Evolutionary conservation across 2,113 vertebrate species (phyloP).

Genomic region (Oncorhynchus kisutch): DNA sequence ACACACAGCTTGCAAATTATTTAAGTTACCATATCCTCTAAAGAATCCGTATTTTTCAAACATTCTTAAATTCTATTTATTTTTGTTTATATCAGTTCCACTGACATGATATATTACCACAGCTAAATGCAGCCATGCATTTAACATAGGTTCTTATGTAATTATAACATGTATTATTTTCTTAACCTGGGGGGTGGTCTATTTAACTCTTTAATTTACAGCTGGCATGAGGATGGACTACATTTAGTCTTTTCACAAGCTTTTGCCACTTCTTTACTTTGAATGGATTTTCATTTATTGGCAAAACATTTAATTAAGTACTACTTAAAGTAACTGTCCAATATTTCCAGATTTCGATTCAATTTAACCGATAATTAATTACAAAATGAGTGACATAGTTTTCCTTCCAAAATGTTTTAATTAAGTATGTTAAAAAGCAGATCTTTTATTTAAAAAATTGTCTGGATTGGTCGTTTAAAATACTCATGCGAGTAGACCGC

Average conservation of each 20-base stretch:
- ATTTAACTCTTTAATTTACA: not conserved
- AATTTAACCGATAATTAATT: too few species aligned
- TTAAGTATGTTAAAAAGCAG: too few species aligned
- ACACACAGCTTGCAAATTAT: not conserved
- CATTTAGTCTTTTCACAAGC: too few species aligned
- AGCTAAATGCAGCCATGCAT: not conserved
- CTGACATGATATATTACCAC: conserved; percentile 17
- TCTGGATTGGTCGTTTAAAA: too few species aligned
- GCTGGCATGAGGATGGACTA: not conserved
- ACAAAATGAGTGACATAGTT: too few species aligned
- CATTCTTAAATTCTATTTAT: conserved; percentile 13
- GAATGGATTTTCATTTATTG: too few species aligned
- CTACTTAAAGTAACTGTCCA: not conserved
- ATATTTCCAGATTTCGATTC: too few species aligned
- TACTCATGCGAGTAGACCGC: too few species aligned
- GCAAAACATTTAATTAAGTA: too few species aligned
- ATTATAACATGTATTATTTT: not conserved
- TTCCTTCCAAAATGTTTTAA: too few species aligned
- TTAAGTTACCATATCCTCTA: not conserved
- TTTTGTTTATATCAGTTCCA: conserved; percentile 11
- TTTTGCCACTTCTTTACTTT: too few species aligned
- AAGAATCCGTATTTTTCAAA: not conserved
- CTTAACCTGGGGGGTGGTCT: not conserved
- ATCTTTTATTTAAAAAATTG: too few species aligned
- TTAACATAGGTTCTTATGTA: not conserved